phyloP scores from a whole-genome alignment of 2,113 vertebrate species.

The Leucopternis melanops region DNA sequence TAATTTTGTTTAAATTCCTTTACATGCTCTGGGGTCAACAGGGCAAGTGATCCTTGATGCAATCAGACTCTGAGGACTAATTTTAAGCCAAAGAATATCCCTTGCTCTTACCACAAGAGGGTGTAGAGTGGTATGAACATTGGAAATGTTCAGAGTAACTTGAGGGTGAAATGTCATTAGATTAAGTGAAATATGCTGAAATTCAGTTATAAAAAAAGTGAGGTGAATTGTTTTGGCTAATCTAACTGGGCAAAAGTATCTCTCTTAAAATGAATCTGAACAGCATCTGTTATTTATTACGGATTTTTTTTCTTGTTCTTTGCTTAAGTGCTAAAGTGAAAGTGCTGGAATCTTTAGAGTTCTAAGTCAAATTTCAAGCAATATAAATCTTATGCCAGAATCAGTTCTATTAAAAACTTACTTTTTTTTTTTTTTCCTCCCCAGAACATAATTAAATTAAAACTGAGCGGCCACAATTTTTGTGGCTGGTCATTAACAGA shows the following conservation, averaged over 20 bases:
- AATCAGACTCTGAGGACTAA: neutral
- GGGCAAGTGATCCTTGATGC: neutral
- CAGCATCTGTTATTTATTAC: neutral
- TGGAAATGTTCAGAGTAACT: neutral
- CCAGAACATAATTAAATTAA: neutral
- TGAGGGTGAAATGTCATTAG: neutral
- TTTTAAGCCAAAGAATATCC: neutral
- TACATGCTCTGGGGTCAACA: neutral
- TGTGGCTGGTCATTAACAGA: neutral
- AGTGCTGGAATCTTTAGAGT: neutral
- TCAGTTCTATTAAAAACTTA: neutral
- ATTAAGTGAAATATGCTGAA: neutral
- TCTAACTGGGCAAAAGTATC: neutral
- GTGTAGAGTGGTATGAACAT: neutral
- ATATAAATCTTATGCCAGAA: neutral
- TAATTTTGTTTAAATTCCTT: neutral
- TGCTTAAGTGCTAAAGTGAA: neutral
- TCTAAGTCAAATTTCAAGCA: neutral
- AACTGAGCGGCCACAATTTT: neutral
- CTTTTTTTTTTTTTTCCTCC: rapidly evolving
- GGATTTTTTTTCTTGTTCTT: neutral
- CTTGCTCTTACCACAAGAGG: neutral
- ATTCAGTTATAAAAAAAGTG: neutral
- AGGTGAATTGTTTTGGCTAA: neutral
- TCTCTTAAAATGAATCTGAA: neutral